Base-by-base conservation (phyloP, 1,140 invertebrate genomes). In the Ephestia elutella region DNA sequence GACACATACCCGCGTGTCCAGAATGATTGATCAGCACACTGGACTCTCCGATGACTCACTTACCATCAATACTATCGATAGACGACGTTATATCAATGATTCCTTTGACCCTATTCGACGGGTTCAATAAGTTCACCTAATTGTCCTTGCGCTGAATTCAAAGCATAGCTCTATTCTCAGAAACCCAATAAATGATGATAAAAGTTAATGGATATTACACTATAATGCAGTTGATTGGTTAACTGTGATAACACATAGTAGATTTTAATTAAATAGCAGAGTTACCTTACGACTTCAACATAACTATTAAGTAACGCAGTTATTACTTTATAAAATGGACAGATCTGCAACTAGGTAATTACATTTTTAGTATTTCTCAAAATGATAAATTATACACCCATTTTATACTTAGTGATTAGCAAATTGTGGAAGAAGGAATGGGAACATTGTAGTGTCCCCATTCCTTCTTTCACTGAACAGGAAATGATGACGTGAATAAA, bases 121-220 rank as follows among this genome's bases (percentile, higher is more conserved):
- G 70, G 75, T 80, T 73, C 77, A 78, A 73, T 78, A 70, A 73
- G 68, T 82, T 76, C 75, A 75, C 61, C 63, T 66, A 57, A 76
- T 79, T 81, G 79, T 85, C 83, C 83, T 86, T 82, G 83, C 68
- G 66, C 83, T 82, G 73, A 80, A 80, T 86, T 80, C 64, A 65
- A 76, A 77, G 63, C 65, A 70, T 66, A 68, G 63, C 57, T 54
- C 51, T 65, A 63, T 84, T 86, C 82, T 72, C 68, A 75, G 83
- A 82, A 81, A 70, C 67, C 66, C 70, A 78, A 80, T 80, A 75
- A 77, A 80, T 50, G 49, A 20, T 53, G 21, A 53, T 53, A 53
- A 53, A 53, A 53, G 50, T 53, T 44, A 44, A 44, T 44, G 38
- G 38, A 44, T 44, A 44, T 15, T 44, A 44, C 15, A 17, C 15